phyloP scores from a whole-genome alignment of 2,797 vertebrate species.

The Varecia variegata region DNA sequence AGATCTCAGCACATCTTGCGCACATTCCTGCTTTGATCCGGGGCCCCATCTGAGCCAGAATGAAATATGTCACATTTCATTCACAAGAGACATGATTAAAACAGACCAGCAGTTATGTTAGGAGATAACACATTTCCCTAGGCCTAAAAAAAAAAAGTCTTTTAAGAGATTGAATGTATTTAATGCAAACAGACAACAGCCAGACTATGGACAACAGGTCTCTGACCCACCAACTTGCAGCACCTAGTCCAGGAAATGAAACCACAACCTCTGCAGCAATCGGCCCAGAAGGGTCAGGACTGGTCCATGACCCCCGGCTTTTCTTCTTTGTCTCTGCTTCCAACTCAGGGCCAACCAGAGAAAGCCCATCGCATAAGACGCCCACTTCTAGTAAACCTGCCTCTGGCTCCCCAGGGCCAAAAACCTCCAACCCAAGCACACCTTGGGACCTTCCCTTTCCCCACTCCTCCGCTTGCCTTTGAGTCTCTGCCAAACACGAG shows the following conservation, averaged over 20 bases:
- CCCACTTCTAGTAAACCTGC: neutral
- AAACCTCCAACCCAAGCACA: fast-evolving
- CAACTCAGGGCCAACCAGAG: neutral
- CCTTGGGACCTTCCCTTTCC: neutral
- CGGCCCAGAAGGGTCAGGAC: neutral
- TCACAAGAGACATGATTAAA: slow-evolving; percentile 73
- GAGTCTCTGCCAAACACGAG: neutral
- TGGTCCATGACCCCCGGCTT: fast-evolving
- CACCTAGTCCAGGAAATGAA: neutral
- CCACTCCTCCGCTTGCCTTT: neutral
- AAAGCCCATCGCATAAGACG: neutral
- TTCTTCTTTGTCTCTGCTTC: neutral
- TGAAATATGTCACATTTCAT: slow-evolving; percentile 30
- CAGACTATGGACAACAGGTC: fast-evolving
- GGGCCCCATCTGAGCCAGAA: slow-evolving; percentile 33
- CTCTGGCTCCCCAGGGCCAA: neutral
- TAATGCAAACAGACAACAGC: no score
- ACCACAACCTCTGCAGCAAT: neutral
- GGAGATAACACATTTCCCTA: slow-evolving; percentile 73
- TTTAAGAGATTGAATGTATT: neutral
- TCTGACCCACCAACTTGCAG: neutral
- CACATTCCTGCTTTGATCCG: slow-evolving; percentile 60
- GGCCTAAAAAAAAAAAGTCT: slow-evolving; percentile 49
- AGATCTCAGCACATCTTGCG: neutral
- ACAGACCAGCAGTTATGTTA: slow-evolving; percentile 68